These are phyloP conservation scores for Drosophila parthenogenetica DNA, from an alignment of 2,888 invertebrate genomes.

Conservation along the genomic window DNA sequence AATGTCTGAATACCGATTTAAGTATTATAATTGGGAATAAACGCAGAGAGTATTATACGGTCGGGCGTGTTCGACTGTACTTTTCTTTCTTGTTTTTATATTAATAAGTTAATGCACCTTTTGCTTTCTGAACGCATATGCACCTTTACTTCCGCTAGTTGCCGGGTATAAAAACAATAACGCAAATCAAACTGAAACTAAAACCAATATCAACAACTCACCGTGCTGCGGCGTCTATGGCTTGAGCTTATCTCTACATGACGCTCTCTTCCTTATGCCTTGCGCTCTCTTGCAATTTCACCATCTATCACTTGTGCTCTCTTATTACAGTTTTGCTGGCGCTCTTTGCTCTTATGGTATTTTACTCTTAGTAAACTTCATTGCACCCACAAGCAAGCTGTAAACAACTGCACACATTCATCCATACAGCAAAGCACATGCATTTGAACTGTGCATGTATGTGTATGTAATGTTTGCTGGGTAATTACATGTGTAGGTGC, in stretches of 20 bases:
- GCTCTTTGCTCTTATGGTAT: neutral
- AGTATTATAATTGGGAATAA: no score
- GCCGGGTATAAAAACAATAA: constrained; percentile 12
- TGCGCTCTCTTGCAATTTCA: neutral
- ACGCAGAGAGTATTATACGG: no score
- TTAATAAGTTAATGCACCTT: neutral
- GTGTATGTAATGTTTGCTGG: no score
- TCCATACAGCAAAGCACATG: no score
- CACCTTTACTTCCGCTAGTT: neutral
- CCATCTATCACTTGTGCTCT: constrained; percentile 4
- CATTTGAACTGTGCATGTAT: no score
- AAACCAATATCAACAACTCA: constrained; percentile 15
- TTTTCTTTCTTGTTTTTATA: no score
- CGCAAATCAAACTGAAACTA: constrained; percentile 2
- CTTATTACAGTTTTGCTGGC: neutral
- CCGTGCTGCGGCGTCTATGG: constrained; percentile 5
- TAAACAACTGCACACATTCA: no score
- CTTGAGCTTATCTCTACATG: constrained; percentile 24
- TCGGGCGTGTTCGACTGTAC: no score
- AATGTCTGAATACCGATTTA: no score
- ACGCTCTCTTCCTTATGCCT: constrained; percentile 1
- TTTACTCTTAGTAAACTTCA: no score
- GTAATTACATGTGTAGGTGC: no score
- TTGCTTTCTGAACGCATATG: neutral
- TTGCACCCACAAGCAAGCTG: no score